Evolutionary conservation across 1,140 invertebrate genomes (phyloP).

Genomic region (Apis laboriosa): DNA sequence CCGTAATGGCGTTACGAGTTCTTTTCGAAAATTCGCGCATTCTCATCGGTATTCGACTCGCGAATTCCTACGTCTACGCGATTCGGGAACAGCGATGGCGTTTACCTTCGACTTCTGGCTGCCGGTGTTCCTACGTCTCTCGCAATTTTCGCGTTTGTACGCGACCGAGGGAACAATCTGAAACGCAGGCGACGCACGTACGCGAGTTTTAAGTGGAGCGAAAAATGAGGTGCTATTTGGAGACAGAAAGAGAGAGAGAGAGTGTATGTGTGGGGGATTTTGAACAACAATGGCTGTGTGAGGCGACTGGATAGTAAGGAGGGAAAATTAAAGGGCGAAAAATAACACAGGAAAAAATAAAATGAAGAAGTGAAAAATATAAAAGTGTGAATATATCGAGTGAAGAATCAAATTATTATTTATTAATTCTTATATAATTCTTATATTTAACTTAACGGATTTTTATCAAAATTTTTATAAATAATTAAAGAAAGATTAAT

Average conservation of each 20-base stretch:
- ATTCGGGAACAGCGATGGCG: not conserved
- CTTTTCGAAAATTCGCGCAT: not conserved
- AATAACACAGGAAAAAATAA: too few relatives aligned
- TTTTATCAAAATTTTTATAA: too few relatives aligned
- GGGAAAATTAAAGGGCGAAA: not conserved
- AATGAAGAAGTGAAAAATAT: not conserved
- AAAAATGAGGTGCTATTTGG: conserved; percentile 27
- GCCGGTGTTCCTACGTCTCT: not conserved
- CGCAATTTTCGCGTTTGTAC: conserved; percentile 9
- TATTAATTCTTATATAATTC: too few relatives aligned
- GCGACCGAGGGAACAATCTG: not conserved
- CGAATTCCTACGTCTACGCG: not conserved
- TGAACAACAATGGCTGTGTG: not conserved
- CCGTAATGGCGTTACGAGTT: too few relatives aligned
- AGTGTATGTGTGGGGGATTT: conserved; percentile 20
- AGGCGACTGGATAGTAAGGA: not conserved
- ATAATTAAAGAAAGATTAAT: too few relatives aligned
- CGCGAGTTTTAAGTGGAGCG: conserved; percentile 4
- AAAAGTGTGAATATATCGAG: not conserved
- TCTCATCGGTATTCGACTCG: not conserved
- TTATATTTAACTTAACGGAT: too few relatives aligned
- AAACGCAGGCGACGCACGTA: conserved; percentile 13
- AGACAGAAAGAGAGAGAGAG: not conserved
- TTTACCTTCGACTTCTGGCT: not conserved
- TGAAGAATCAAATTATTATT: not conserved